Percentiles rank a stretch among this genome's conserved stretches.
Evolutionary conservation across 2,888 invertebrate genomes (phyloP).

Genomic region (Lasioglossum figueresi): DNA sequence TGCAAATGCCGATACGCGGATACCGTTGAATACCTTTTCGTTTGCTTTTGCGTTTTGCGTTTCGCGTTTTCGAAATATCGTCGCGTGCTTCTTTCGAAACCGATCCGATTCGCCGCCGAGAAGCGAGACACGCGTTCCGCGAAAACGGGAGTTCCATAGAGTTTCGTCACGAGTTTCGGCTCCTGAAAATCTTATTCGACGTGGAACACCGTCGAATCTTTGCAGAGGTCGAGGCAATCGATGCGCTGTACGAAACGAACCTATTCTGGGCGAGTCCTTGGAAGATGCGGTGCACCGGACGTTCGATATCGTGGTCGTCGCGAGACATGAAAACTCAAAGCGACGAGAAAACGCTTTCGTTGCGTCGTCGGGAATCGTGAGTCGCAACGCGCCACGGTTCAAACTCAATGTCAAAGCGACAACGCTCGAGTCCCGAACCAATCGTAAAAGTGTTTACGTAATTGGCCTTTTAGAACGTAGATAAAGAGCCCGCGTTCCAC

Average conservation of each 20-base stretch:
- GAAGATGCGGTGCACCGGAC: background rate
- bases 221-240: background rate
- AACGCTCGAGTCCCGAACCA: slow-evolving; percentile 57
- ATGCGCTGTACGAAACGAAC: background rate
- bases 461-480: slow-evolving; percentile 41
- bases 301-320: background rate
- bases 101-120: background rate
- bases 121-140: background rate
- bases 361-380: background rate
- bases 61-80: background rate
- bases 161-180: background rate
- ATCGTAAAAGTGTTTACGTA: slow-evolving; percentile 40
- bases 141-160: background rate
- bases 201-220: background rate
- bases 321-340: background rate
- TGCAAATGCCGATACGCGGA: slow-evolving; percentile 56
- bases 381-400: slow-evolving; percentile 37
- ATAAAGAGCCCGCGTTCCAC: slow-evolving; percentile 29
- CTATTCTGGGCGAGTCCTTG: slow-evolving; percentile 7
- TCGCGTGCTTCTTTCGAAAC: background rate
- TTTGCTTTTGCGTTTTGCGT: background rate
- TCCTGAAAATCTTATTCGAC: background rate
- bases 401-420: slow-evolving; percentile 72
- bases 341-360: background rate
- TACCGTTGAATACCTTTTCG: slow-evolving; percentile 27